Conservation (phyloP, 2,888 invertebrate species). For the Julus scandinavius region DNA sequence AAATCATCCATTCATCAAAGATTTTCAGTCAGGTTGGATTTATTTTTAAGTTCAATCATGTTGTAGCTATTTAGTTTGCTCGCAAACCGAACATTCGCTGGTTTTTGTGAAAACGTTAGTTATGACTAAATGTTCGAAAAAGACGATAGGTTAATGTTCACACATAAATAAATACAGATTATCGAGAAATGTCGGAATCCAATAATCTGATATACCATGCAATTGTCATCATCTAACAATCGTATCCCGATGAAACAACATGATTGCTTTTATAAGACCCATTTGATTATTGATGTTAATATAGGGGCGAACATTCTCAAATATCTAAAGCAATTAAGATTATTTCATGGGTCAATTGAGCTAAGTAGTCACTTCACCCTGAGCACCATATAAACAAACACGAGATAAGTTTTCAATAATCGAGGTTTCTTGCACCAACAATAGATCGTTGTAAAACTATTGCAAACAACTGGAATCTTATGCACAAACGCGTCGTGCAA, state of each 20-base stretch:
- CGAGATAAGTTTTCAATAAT: not conserved
- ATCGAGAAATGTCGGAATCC: not conserved
- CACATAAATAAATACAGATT: not conserved
- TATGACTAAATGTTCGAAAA: not conserved
- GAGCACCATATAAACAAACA: not conserved
- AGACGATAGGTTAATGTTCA: not conserved
- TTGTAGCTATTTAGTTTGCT: not conserved
- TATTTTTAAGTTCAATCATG: not conserved
- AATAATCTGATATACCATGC: not conserved
- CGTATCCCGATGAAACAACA: not conserved
- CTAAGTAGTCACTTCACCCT: not conserved
- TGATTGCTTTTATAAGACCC: not conserved
- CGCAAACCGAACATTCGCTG: not conserved
- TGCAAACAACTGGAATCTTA: not conserved
- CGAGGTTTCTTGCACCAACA: not conserved
- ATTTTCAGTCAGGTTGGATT: not conserved
- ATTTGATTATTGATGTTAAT: not conserved
- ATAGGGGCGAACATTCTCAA: not conserved
- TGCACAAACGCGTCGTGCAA: too few relatives aligned
- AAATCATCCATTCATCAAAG: not conserved
- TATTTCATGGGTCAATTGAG: not conserved
- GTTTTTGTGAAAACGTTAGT: not conserved
- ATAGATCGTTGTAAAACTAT: not conserved
- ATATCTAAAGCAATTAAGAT: not conserved
- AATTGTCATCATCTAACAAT: not conserved